Evolutionary conservation across 1,140 invertebrate species (phyloP), one percentile per base, ranked within the genome.

Genomic region (Scaptomyza hsui): DNA sequence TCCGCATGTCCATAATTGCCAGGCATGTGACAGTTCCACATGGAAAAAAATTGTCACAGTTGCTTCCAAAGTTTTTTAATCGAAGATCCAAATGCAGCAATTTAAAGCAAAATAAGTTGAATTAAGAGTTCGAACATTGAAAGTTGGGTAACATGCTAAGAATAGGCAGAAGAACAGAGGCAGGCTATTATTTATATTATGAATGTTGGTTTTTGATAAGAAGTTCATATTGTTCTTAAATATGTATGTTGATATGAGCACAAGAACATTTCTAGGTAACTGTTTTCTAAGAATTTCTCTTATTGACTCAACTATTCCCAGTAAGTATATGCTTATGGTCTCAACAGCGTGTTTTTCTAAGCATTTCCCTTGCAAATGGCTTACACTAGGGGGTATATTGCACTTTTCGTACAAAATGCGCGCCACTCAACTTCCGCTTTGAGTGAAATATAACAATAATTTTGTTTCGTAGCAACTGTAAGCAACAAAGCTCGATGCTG

Each of bases 361-460:
- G 15, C 37, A 15, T 39, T 41, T 2, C 12, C 19, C 3, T 15
- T 16, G 13, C 7, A 41, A 16, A 24, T 26, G 26, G 19, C 12
- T 15, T 41, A n/a, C 2, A 4, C 18, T 7, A 29, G 26, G 37
- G 39, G 39, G 29, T 42, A 24, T 55, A 39, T 56, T 57, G 44
- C 56, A 68, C 42, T 61, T 72, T 68, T 29, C 7, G 62, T 53
- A 32, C 32, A 13, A n/a, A 37, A 15, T 13, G 47, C 24, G 41
- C 51, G 42, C 21, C 39, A 68, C 47, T 47, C 39, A 48, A 53
- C 41, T 39, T 68, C 29, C 53, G 56, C 64, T 69, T 68, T 67
- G 63, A 44, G 41, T 47, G 26, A 60, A 72, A 68, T 72, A 42
- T 53, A 56, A 56, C 48, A 72, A 72, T 67, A 67, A 72, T 67